Base-by-base conservation (phyloP, 53 echinoderm and acorn worm genomes). In the Arbacia lixula region DNA sequence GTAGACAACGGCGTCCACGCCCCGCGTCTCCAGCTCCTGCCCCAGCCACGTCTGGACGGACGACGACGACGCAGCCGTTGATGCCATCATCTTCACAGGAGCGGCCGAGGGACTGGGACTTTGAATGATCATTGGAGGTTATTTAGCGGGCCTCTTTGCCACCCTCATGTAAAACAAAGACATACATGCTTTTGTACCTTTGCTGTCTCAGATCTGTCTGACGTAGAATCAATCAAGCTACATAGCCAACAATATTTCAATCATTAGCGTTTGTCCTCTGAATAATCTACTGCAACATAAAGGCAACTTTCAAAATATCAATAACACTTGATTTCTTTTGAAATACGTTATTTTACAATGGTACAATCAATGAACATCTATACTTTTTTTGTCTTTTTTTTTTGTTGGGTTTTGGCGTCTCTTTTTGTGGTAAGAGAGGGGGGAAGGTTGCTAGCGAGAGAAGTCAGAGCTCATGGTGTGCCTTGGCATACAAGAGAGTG, bases 1-100 rank as follows among this genome's bases (percentile, higher is more conserved):
- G 77, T 98, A 98, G 88, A 98, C 92, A 86, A 98, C 94, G 1
- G 98, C 98, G 57, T 98, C 98, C 25, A 98, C 94, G 62, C 98
- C 98, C 50, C 98, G 86, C 37, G 86, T 83, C 66, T 98, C 98
- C 36, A 98, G 69, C 90, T 98, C 98, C 80, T 94, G 92, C 72
- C 98, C 98, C 8, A 98, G 94, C 98, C 98, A 98, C 20, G 86
- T 69, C 85, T 98, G 94, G 25, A 98, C 90, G 30, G 98, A 92
- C 24, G 89, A 64, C 81, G 84, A 86, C 20, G 89, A 84, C 26
- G 89, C 66, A n/a, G n/a, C n/a, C n/a, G n/a, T n/a, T n/a, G n/a
- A n/a, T n/a, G n/a, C n/a, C n/a, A n/a, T n/a, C 89, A 88, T 88
- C 84, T 88, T 88, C 53, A 88, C 80, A 83, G 54, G 38, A 43